phyloP scores from a whole-genome alignment of 2,888 invertebrate genomes.

The Pyrochroa serraticornis region DNA sequence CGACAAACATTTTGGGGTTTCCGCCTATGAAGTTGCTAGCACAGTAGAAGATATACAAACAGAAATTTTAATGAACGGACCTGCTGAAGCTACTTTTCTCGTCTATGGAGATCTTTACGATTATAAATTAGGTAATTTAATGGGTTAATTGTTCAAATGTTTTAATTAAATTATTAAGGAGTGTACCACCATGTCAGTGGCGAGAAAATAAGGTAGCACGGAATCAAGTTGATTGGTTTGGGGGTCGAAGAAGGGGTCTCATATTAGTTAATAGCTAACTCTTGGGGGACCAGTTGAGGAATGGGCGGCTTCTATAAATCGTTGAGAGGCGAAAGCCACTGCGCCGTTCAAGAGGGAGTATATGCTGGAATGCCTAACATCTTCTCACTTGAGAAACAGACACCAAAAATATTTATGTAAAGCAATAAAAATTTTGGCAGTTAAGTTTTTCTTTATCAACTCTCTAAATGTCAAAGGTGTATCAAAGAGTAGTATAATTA shows the following conservation, averaged over 20 bases:
- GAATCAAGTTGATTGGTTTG: constrained; percentile 90
- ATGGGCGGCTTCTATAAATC: constrained; percentile 88
- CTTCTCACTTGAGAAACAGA: too few relatives aligned
- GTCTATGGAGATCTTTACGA: constrained; percentile 84
- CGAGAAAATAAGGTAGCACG: constrained; percentile 80
- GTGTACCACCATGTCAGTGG: constrained; percentile 80
- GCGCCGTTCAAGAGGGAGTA: constrained; percentile 75
- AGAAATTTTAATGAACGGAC: constrained; percentile 86
- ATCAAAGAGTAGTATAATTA: too few relatives aligned
- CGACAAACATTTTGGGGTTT: constrained; percentile 78
- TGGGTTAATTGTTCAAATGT: constrained; percentile 2
- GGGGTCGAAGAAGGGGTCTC: constrained; percentile 77
- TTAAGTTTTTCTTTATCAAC: too few relatives aligned
- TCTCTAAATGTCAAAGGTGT: too few relatives aligned
- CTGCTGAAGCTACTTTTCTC: constrained; percentile 87
- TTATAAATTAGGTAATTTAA: constrained; percentile 77
- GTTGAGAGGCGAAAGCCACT: constrained; percentile 77
- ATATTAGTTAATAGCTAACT: constrained; percentile 92
- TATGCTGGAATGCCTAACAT: constrained; percentile 72
- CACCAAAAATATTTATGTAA: too few relatives aligned
- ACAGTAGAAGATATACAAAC: constrained; percentile 74
- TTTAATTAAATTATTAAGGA: constrained; percentile 60
- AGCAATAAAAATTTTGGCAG: too few relatives aligned
- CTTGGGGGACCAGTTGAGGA: constrained; percentile 94
- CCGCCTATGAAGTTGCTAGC: constrained; percentile 66